Evolutionary conservation across 92 coral and sea anemone genomes (phyloP), one percentile per base, ranked within the genome.

Genomic region (Heteractis magnifica): DNA sequence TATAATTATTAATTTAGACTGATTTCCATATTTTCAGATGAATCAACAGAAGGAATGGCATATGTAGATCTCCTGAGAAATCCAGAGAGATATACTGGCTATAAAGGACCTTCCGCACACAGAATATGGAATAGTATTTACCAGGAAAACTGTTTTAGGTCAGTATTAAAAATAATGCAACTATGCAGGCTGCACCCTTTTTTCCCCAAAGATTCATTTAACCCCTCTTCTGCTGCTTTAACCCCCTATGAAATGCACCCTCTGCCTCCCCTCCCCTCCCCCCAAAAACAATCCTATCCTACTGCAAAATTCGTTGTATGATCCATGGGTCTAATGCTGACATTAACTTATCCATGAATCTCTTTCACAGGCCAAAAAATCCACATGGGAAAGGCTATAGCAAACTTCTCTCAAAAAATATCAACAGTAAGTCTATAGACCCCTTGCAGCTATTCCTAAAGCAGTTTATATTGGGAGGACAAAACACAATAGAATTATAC

Each of bases 111-210:
- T 16, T 96, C 99, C 13, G 98, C 99, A 16, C 87, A 90, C 52
- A 89, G 98, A 84, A 89, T 96, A 75, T 96, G 99, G 99, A 86
- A 92, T 91, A 96, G 94, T 76, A 96, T 96, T 56, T 96, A 96
- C 84, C 93, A 87, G 60, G 99, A 96, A 75, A 96, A 96, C 78
- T 96, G 99, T 75, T 96, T 96, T 88, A 94, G 88, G 99, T 96
- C 86, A 83, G 95, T 51, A 21, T 58, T 18, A 78, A 78, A 34
- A 10, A 5, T 26, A 74, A 19, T 12, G 15, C 19, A 11, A n/a
- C n/a, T n/a, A 74, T 19, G 11, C 26, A 5, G 12, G 8, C 16
- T 48, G 9, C 53, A 48, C 12, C 26, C 44, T 34, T 34, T 34
- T 34, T 71, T 0, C 75, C 26, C 9, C 1, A 16, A 71, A 71